Base-by-base conservation (phyloP, 2,888 invertebrate genomes). In the Xanthia icteritia region DNA sequence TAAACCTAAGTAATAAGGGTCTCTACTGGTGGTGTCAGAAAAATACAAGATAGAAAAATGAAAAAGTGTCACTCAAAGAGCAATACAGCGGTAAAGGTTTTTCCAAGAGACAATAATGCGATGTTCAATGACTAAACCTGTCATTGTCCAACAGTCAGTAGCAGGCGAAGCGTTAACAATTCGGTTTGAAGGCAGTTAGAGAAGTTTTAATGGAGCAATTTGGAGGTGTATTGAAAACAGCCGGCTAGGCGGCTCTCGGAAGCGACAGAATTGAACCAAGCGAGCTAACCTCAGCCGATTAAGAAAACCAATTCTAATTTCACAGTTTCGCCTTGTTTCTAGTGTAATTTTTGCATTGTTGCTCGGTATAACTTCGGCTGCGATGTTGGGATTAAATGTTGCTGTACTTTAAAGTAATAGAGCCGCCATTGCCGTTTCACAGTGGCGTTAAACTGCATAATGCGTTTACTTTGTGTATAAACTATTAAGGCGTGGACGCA, bases 131-230 rank as follows among this genome's bases (percentile, higher is more conserved):
- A 75, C 73, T 84, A 86, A 88, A 82, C 82, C 79, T 85, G 84
- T 91, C 89, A 90, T 90, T 92, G 91, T 91, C 88, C 88, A 88
- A 89, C 89, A 87, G 89, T 91, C 89, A 86, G 89, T 88, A 90
- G 83, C 89, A 89, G 81, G 85, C 85, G 89, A 88, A 92, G 89
- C 90, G 91, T 91, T 92, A 92, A 92, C 92, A 90, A 92, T 92
- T 92, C 86, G 87, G 91, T 86, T 90, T 90, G 91, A 92, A 93
- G 90, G 91, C 90, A 90, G 93, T 92, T 91, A 89, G 81, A 88
- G 86, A 94, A 95, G 92, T 95, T 95, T 93, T 94, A 95, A 95
- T 94, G 92, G 93, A 93, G 92, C 93, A 93, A 94, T 95, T 94
- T 93, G 89, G 90, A 92, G 91, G 92, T 93, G 92, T 93, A 94